Base-by-base conservation (phyloP, 2,888 invertebrate genomes). In the Acronicta aceris region DNA sequence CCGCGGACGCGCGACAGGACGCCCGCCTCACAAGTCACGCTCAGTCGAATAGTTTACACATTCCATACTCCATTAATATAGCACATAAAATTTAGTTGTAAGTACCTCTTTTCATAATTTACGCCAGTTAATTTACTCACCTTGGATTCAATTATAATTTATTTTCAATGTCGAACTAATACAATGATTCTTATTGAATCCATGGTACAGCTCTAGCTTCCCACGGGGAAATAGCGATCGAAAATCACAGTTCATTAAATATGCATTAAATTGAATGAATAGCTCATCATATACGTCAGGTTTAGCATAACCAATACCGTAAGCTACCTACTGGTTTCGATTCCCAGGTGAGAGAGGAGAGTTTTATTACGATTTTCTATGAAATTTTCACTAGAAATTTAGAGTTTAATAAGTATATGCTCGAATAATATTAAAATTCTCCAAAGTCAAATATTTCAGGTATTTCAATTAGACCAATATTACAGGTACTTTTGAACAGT, bases 1-100 rank as follows among this genome's bases (percentile, higher is more conserved):
- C 89, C 73, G 81, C 71, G 25, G 86, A 33, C 79, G 74, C 84
- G 56, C 85, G 64, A 84, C 81, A 75, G 81, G 87, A 73, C 74
- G 79, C 65, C 81, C 53, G 59, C 62, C 41, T 57, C 65, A 77
- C 66, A 65, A 65, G 66, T 69, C 78, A 66, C 78, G 72, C 72
- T 55, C 63, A 49, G 42, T 53, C 46, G 36, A 38, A 67, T 59
- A 70, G 67, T 78, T 81, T 79, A 81, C 80, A 79, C 81, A 79
- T 79, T 68, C 76, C 80, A 52, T 47, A n/a, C 54, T 60, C 76
- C 78, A 74, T 81, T 81, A 79, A 81, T 71, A 74, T 69, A 46
- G 59, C 67, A 71, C 69, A 75, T 79, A 65, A 71, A 69, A 81
- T 76, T 79, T 78, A 57, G 74, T 71, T 60, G 58, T 60, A 59